Conservation (phyloP, 2,888 invertebrate genomes). For the Ophion costatus region DNA sequence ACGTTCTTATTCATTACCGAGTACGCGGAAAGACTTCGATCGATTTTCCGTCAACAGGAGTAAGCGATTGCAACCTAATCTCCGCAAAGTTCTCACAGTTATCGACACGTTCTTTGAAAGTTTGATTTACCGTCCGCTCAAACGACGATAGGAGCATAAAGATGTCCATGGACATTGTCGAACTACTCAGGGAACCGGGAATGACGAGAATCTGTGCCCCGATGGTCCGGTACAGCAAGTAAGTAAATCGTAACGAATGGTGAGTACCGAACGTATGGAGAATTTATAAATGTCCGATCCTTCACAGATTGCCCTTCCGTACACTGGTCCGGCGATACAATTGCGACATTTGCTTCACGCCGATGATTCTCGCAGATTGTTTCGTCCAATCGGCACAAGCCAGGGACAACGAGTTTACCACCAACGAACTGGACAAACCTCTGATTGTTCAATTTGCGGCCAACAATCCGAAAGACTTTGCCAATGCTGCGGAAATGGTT, state of each 20-base stretch:
- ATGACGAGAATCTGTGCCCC: constrained; percentile 93
- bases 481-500: constrained; percentile 93
- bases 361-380: constrained; percentile 98
- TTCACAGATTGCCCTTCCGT: constrained; percentile 85
- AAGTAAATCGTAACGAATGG: constrained; percentile 72
- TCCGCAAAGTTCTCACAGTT: neutral
- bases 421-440: constrained; percentile 90
- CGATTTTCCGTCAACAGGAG: neutral
- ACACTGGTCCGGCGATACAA: constrained; percentile 90
- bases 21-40: neutral
- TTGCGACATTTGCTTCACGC: constrained; percentile 96
- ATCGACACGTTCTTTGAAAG: neutral
- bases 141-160: neutral
- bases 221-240: constrained; percentile 98
- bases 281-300: neutral
- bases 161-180: constrained; percentile 84
- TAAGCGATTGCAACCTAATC: neutral
- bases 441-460: constrained; percentile 98
- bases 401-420: constrained; percentile 92
- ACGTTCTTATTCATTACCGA: neutral
- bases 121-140: neutral
- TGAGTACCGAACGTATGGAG: neutral
- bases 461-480: constrained; percentile 92
- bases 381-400: constrained; percentile 96
- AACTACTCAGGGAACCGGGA: constrained; percentile 87